Evolutionary conservation across 2,797 vertebrate species (phyloP).

Genomic region (Catostomus latipinnis): DNA sequence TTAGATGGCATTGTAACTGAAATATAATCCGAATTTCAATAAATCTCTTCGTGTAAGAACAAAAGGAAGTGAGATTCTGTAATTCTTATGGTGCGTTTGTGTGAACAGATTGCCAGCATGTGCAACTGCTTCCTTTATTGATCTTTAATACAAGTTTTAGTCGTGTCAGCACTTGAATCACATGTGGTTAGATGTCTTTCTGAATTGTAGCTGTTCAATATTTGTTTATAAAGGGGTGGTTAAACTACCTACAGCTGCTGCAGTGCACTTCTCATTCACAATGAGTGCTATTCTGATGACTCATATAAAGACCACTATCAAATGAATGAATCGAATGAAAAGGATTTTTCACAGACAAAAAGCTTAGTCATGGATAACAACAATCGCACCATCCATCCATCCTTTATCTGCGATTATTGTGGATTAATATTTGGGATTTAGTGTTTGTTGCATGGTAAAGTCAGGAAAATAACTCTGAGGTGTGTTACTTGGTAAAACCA

Average conservation of each 20-base stretch:
- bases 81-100: slow-evolving; percentile 77
- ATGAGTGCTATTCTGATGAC: slow-evolving; percentile 18
- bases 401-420: slow-evolving; percentile 21
- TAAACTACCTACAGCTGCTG: slow-evolving; percentile 35
- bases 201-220: slow-evolving; percentile 23
- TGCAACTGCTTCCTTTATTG: slow-evolving; percentile 75
- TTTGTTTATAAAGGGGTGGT: slow-evolving; percentile 37
- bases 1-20: background rate
- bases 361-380: background rate
- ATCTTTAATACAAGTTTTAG: slow-evolving; percentile 72
- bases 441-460: background rate
- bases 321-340: slow-evolving; percentile 41
- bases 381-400: background rate
- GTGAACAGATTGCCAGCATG: slow-evolving; percentile 75
- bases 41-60: background rate
- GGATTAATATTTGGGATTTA: slow-evolving; percentile 38
- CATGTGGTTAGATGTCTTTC: slow-evolving; percentile 41
- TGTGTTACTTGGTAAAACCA: slow-evolving; percentile 22
- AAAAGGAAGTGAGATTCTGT: slow-evolving; percentile 69
- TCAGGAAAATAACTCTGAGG: slow-evolving; percentile 18
- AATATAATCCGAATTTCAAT: background rate
- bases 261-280: slow-evolving; percentile 32
- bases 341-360: slow-evolving; percentile 22
- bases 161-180: slow-evolving; percentile 70
- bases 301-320: slow-evolving; percentile 21